Evolutionary conservation across 2,888 invertebrate species (phyloP).

Genomic region (Omphaloscelis lunosa): DNA sequence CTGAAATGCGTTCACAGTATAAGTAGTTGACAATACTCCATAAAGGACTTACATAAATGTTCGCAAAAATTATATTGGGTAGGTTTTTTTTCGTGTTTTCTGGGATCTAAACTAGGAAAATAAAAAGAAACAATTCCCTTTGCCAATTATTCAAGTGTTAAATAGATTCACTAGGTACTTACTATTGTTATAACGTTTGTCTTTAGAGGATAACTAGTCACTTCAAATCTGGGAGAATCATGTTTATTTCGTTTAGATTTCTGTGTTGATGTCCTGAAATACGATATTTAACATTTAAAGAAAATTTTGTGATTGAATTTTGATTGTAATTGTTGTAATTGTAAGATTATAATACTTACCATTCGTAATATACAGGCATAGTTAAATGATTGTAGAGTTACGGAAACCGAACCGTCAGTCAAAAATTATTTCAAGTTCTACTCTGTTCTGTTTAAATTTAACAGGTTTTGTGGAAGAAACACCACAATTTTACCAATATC

Average conservation of each 20-base stretch:
- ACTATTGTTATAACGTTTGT: slow-evolving; percentile 76
- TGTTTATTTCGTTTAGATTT: slow-evolving; percentile 57
- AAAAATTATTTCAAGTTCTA: not conserved
- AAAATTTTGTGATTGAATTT: not conserved
- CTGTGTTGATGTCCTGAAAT: slow-evolving; percentile 78
- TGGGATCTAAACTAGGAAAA: not conserved
- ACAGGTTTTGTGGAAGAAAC: not conserved
- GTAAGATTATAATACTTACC: slow-evolving; percentile 66
- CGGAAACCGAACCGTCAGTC: not conserved
- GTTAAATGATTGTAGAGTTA: slow-evolving; percentile 8
- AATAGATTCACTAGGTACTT: slow-evolving; percentile 56
- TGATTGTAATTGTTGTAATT: not conserved
- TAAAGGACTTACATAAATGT: not conserved
- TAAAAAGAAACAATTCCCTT: not conserved
- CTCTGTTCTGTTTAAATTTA: not conserved
- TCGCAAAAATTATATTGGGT: not conserved
- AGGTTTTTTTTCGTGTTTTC: not conserved
- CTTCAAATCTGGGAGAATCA: slow-evolving; percentile 80
- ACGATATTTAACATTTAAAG: not conserved
- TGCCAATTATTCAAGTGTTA: not conserved
- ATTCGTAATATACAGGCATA: slow-evolving; percentile 80
- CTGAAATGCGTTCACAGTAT: not conserved
- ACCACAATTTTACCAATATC: not conserved
- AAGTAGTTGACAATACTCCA: not conserved
- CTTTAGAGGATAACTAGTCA: slow-evolving; percentile 84